Percentiles rank a stretch among this genome's conserved stretches.
phyloP scores from a whole-genome alignment of 2,113 vertebrate genomes.

The Clupea harengus region DNA sequence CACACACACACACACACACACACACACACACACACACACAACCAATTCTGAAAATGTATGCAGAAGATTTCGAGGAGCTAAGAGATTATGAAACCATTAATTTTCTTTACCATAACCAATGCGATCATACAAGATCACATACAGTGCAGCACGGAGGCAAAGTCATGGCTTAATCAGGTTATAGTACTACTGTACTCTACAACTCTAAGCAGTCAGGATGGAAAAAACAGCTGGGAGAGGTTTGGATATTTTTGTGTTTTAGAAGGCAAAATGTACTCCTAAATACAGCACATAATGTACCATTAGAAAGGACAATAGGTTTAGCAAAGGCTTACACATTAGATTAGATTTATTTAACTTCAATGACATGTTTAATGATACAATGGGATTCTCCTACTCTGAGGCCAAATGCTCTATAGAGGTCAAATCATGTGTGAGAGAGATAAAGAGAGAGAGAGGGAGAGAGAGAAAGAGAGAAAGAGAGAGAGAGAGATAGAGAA shows the following conservation, averaged over 20 bases:
- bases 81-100: conserved; percentile 42
- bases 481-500: not conserved
- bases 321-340: not conserved
- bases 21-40: conserved; percentile 9
- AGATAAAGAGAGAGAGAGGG: not conserved
- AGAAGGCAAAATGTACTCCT: not conserved
- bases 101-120: conserved; percentile 36
- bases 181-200: not conserved
- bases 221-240: not conserved
- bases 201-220: not conserved
- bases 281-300: not conserved
- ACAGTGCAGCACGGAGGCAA: not conserved
- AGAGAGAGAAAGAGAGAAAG: not conserved
- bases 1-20: not conserved
- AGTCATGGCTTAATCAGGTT: not conserved
- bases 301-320: not conserved
- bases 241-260: not conserved
- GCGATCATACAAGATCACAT: conserved; percentile 33
- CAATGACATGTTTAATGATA: not conserved
- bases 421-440: not conserved
- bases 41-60: conserved; percentile 10
- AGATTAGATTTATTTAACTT: not conserved
- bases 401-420: not conserved
- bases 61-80: conserved; percentile 2
- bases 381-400: not conserved